Percentiles rank a stretch among this genome's conserved stretches.
These are phyloP conservation scores for Porphyrio hochstetteri DNA, from an alignment of 2,113 vertebrate genomes.

Conservation along the genomic window DNA sequence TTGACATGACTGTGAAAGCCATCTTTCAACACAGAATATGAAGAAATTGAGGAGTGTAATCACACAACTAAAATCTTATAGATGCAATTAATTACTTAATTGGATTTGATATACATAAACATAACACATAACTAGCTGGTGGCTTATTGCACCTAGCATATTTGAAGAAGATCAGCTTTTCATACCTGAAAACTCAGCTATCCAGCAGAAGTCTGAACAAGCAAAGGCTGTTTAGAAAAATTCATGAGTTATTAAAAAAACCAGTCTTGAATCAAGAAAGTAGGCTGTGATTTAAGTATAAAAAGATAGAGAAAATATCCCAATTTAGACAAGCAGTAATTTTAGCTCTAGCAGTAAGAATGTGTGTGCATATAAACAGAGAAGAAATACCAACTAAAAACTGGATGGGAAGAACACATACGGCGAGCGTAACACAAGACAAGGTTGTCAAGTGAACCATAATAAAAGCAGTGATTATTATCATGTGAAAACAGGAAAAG, in stretches of 20 bases:
- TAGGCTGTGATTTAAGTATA: background rate
- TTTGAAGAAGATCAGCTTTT: background rate
- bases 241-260: background rate
- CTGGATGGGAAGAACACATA: background rate
- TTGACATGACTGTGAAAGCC: background rate
- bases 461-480: background rate
- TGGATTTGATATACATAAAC: background rate
- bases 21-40: background rate
- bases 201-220: background rate
- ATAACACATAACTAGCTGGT: background rate
- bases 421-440: background rate
- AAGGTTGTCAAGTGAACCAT: background rate
- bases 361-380: background rate
- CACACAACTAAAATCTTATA: background rate
- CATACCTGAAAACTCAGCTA: background rate
- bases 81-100: background rate
- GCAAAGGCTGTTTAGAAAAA: background rate
- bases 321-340: background rate
- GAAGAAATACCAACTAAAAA: background rate
- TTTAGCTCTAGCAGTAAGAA: background rate
- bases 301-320: background rate
- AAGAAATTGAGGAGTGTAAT: background rate
- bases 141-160: background rate
- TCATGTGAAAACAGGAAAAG: background rate
- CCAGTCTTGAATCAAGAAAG: background rate